Conservation (phyloP, 2,113 vertebrate genomes). For the Mionectes macconnelli region DNA sequence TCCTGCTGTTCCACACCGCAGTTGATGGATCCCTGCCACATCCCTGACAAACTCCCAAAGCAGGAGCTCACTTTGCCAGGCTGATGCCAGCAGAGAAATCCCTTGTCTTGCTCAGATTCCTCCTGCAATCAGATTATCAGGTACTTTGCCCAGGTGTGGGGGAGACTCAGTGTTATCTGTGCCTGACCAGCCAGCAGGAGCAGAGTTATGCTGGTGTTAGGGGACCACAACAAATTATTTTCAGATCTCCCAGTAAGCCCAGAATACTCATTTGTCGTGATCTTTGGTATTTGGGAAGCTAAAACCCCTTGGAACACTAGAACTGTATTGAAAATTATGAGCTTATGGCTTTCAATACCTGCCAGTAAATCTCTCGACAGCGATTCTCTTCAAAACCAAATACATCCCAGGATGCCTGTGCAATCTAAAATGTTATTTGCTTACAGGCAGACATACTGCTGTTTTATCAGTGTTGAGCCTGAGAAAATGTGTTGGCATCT, state of each 20-base stretch:
- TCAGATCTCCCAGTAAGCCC: not conserved
- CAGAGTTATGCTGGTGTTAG: not conserved
- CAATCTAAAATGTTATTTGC: not conserved
- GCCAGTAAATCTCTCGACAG: not conserved
- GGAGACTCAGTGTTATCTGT: not conserved
- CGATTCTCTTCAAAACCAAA: not conserved
- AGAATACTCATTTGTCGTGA: not conserved
- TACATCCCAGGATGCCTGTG: not conserved
- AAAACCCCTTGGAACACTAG: not conserved
- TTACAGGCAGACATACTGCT: constrained; percentile 2
- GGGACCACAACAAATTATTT: not conserved
- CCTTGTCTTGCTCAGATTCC: not conserved
- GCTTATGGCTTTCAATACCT: not conserved
- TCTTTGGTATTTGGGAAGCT: not conserved
- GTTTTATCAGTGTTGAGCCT: constrained; percentile 19
- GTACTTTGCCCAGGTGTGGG: not conserved
- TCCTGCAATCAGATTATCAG: not conserved
- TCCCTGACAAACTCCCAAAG: not conserved
- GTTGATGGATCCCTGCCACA: not conserved
- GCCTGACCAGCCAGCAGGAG: not conserved
- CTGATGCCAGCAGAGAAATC: not conserved
- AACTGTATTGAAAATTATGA: not conserved
- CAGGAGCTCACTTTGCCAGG: not conserved
- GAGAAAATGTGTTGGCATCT: constrained; percentile 26
- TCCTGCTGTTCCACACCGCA: not conserved